A percentile compares a stretch with the other conserved stretches of the same genome.
Conservation (phyloP, 2,888 invertebrate genomes). For the Torymus auratus region DNA sequence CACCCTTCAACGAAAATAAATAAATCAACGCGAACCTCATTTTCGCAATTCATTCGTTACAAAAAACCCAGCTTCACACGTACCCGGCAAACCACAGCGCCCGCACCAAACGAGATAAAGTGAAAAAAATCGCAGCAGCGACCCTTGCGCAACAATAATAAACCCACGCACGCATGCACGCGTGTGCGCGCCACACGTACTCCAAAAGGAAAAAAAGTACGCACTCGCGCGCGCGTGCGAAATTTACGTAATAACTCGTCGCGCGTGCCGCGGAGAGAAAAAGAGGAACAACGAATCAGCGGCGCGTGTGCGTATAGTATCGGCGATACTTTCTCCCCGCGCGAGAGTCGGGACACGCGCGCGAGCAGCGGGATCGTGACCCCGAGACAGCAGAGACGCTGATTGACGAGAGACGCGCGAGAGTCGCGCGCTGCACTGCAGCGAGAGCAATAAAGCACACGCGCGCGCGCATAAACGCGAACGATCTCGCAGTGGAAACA, state of each 20-base stretch:
- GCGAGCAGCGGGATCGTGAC: constrained; percentile 44
- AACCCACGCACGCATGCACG: too few relatives aligned
- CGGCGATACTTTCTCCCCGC: too few relatives aligned
- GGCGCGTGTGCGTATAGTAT: neutral
- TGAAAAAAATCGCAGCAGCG: too few relatives aligned
- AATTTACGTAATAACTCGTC: constrained; percentile 31
- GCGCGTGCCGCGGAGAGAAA: neutral
- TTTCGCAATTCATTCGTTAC: too few relatives aligned
- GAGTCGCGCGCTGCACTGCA: constrained; percentile 68
- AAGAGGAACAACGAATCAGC: neutral
- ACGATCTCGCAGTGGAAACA: constrained; percentile 68
- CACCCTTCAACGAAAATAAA: too few relatives aligned
- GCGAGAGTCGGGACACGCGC: too few relatives aligned
- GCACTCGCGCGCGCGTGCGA: neutral
- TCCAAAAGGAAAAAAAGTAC: neutral
- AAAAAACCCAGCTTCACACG: too few relatives aligned
- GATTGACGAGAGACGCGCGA: constrained; percentile 72
- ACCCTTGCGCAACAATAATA: too few relatives aligned
- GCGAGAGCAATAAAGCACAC: constrained; percentile 74
- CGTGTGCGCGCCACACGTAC: too few relatives aligned
- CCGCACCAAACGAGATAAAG: too few relatives aligned
- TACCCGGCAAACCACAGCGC: too few relatives aligned
- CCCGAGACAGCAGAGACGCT: constrained; percentile 59
- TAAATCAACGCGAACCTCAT: too few relatives aligned
- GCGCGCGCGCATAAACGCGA: constrained; percentile 72